Evolutionary conservation across 2,888 invertebrate species (phyloP), one percentile per base, ranked within the genome.

Genomic region (Torymus texanus): DNA sequence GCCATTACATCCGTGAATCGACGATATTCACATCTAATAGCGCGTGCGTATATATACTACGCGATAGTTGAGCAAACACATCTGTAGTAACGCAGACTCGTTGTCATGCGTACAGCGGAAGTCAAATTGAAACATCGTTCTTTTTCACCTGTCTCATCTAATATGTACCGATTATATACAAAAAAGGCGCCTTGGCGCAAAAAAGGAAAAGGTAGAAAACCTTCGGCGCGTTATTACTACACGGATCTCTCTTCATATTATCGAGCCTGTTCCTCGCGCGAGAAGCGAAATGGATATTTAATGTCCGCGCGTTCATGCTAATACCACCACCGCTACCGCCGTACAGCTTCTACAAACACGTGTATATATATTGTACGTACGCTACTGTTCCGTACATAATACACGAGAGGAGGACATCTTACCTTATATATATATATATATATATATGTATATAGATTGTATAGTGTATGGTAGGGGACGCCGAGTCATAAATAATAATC

Each of bases 401-500:
- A 50, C 18, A 16, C 82, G 83, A 80, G 81, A 76, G 83, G 81
- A 80, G 83, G 83, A 85, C 82, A 82, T 83, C 84, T 84, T 81
- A 82, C 84, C 86, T 86, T 86, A 87, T 84, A 85, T 80, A 83
- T 83, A 82, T 41, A 41, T 5, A 41, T 81, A n/a, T n/a, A n/a
- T 86, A 87, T 84, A 85, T 80, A 83, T 83, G 82, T 41, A 41
- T 5, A 41, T 81, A n/a, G n/a, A n/a, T n/a, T n/a, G n/a, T 80
- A 81, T 14, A 2, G 16, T 1, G 14, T 11, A 14, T 2, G 53
- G 51, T 14, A 65, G 16, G 41, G 65, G 24, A 12, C 3, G n/a
- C 4, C 21, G 61, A 11, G 80, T 87, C 85, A 86, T 89, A 88
- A 89, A 88, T 88, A 88, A 88, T 87, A 86, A 88, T 87, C 85